Base-by-base conservation (phyloP, 2,888 invertebrate genomes). In the Slavum lentiscoides region DNA sequence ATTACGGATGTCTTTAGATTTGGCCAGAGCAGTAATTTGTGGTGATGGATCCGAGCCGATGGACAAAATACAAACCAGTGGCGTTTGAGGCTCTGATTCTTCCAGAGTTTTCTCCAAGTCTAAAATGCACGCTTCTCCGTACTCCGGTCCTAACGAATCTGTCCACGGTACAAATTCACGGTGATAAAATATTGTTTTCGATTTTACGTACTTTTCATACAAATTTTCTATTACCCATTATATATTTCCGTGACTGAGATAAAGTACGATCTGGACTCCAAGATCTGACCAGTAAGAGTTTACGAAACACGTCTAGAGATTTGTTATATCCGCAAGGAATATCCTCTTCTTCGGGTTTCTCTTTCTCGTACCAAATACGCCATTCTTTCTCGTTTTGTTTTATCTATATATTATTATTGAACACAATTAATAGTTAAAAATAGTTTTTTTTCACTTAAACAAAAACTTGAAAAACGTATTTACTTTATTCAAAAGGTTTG, bases 21-120 rank as follows among this genome's bases (percentile, higher is more conserved):
- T 97, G 1, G 97, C 95, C 70, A 97, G 87, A 15, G 90, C 88
- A 62, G 93, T 92, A 83, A 98, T 96, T 88, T 97, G 96, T 15
- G 94, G 92, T n/a, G 97, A 96, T 2, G 98, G 98, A 88, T 98
- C 98, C 0, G 97, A 97, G 0, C 98, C 97, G 85, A 95, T 96
- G 0, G 97, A 96, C 23, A 98, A 88, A 84, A 98, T 92, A 85
- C 97, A 97, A 84, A 97, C 92, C 37, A 98, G 90, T 0, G 98
- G 98, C 0, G 94, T 92, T 53, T 93, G 89, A 1, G 93, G 92
- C 86, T 95, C 94, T 0, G 96, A 96, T 87, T 98, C 98, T 43
- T 89, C 88, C 94, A 94, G 95, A 59, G 96, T 96, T 0, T 89
- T 90, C 86, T 98, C 97, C 83, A 98, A 89, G 87, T 98, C 96